Conservation (phyloP, 2,888 invertebrate species). For the Chaetoderma sp. region DNA sequence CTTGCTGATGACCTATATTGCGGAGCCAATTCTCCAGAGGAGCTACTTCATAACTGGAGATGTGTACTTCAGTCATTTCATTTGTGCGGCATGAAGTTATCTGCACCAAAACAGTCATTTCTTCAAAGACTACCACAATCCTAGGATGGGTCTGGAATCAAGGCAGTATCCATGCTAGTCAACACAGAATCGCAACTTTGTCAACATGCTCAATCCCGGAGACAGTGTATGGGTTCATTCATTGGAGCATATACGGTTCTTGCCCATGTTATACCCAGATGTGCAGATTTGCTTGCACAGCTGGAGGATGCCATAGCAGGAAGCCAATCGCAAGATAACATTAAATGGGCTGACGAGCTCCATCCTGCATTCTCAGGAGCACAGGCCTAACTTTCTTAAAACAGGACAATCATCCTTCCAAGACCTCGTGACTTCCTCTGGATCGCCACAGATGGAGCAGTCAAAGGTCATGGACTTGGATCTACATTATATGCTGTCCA, state of each 20-base stretch:
- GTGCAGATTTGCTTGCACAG: conserved; percentile 21
- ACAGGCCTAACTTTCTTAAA: conserved; percentile 9
- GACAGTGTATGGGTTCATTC: conserved; percentile 27
- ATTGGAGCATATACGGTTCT: conserved; percentile 39
- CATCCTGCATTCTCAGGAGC: conserved; percentile 17
- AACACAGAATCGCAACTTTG: conserved; percentile 26
- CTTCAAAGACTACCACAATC: conserved; percentile 2
- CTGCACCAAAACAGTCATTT: neutral
- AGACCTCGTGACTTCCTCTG: conserved; percentile 17
- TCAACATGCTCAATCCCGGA: conserved; percentile 23
- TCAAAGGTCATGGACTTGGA: conserved; percentile 10
- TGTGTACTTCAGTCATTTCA: conserved; percentile 8
- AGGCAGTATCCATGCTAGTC: conserved; percentile 27
- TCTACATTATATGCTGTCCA: conserved; percentile 15
- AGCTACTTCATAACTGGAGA: conserved; percentile 11
- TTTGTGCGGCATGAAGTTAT: neutral
- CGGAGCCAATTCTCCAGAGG: neutral
- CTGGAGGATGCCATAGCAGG: conserved; percentile 31
- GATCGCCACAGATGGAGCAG: conserved; percentile 22
- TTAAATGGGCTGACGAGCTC: conserved; percentile 31
- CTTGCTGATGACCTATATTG: conserved; percentile 28
- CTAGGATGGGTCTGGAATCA: conserved; percentile 34
- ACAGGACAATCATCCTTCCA: conserved; percentile 17
- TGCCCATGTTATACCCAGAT: conserved; percentile 21
- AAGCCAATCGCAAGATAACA: conserved; percentile 23